These are phyloP conservation scores for Heliconius himera DNA, from an alignment of 1,140 invertebrate genomes.

Conservation along the genomic window DNA sequence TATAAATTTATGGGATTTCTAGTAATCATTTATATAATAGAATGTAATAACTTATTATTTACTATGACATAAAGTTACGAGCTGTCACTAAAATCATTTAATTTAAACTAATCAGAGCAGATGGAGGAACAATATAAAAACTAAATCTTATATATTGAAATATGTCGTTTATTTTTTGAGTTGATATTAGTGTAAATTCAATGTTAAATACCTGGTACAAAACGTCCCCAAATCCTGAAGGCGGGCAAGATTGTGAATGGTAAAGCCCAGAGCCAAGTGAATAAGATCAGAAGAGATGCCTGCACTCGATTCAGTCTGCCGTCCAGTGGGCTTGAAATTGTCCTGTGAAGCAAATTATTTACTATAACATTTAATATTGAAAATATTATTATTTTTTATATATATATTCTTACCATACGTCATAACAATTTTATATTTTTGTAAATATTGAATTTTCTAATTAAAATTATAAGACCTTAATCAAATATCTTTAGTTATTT, in stretches of 20 bases:
- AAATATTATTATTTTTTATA: neutral
- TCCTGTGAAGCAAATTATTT: slow-evolving; percentile 71
- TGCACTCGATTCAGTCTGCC: slow-evolving; percentile 86
- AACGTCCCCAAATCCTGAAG: slow-evolving; percentile 85
- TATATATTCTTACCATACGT: too few relatives aligned
- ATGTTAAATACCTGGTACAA: slow-evolving; percentile 83
- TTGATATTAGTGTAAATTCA: too few relatives aligned
- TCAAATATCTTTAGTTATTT: too few relatives aligned
- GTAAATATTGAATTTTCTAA: too few relatives aligned
- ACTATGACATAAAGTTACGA: neutral
- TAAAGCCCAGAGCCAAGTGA: slow-evolving; percentile 87
- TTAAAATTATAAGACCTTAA: too few relatives aligned
- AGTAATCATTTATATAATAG: neutral
- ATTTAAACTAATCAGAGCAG: neutral
- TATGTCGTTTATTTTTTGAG: too few relatives aligned
- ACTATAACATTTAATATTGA: neutral
- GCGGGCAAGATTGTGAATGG: slow-evolving; percentile 87
- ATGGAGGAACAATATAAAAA: too few relatives aligned
- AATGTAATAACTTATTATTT: neutral
- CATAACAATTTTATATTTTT: too few relatives aligned
- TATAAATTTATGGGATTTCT: neutral
- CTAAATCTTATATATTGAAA: too few relatives aligned
- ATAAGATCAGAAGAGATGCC: slow-evolving; percentile 83
- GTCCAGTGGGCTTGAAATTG: slow-evolving; percentile 89
- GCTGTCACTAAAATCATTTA: too few relatives aligned